Conservation (phyloP, 2,888 invertebrate genomes). For the Graphium colonna region DNA sequence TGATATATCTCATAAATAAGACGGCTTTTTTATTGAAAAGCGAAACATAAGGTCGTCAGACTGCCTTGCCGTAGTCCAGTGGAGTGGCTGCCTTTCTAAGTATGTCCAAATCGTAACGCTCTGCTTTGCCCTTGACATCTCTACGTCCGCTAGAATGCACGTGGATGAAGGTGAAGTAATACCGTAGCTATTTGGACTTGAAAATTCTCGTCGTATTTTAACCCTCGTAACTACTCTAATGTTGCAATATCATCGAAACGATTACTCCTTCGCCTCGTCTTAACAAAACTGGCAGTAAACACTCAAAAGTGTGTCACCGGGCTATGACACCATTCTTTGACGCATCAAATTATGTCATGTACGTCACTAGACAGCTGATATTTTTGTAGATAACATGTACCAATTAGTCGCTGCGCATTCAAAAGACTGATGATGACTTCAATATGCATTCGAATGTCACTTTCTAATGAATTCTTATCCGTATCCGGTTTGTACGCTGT, state of each 20-base stretch:
- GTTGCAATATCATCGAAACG: no score
- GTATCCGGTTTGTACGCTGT: not conserved
- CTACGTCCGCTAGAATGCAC: not conserved
- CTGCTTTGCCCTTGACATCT: conserved; percentile 1
- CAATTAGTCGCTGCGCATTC: not conserved
- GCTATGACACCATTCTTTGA: not conserved
- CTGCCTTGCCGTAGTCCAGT: not conserved
- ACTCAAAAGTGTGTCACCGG: no score
- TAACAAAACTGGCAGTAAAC: no score
- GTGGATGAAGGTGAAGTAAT: not conserved
- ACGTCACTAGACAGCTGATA: not conserved
- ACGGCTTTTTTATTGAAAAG: not conserved
- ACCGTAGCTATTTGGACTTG: not conserved
- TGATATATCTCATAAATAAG: no score
- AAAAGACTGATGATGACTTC: no score
- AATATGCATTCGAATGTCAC: conserved; percentile 7
- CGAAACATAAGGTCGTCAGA: not conserved
- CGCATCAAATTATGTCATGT: not conserved
- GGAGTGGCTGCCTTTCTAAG: not conserved
- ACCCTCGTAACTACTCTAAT: not conserved
- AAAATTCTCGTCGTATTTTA: not conserved
- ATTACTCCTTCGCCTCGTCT: no score
- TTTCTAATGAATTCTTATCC: conserved; percentile 8
- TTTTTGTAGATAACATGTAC: not conserved
- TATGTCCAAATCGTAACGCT: not conserved